A percentile compares a stretch with the other conserved stretches of the same genome.
phyloP scores from a whole-genome alignment of 1,140 invertebrate genomes.

The Tetragnatha versicolor region DNA sequence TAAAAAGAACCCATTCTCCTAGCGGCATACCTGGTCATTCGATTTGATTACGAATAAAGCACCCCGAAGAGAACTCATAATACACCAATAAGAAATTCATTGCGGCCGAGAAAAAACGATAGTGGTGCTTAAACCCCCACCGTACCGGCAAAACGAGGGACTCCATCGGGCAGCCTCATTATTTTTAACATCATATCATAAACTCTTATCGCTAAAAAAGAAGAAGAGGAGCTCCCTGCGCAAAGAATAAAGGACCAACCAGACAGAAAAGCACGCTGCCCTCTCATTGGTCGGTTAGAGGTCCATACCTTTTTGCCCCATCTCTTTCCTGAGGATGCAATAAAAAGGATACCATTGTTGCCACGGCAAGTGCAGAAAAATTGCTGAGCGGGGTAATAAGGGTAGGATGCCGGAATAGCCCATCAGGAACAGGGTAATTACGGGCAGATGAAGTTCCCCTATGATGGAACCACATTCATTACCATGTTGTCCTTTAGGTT shows the following conservation, averaged over 20 bases:
- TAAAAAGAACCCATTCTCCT: neutral
- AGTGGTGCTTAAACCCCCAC: neutral
- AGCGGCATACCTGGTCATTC: neutral
- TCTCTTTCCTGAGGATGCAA: neutral
- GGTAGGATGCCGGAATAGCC: constrained; percentile 22
- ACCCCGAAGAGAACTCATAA: constrained; percentile 9
- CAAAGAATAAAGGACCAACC: neutral
- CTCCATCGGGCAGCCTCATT: neutral
- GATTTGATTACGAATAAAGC: constrained; percentile 15
- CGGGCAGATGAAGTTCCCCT: constrained; percentile 8
- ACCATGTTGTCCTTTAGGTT: neutral
- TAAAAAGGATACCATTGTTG: constrained; percentile 35
- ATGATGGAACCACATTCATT: constrained; percentile 12
- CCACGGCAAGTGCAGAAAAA: constrained; percentile 14
- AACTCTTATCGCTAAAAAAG: constrained; percentile 21
- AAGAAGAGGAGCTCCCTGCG: constrained; percentile 21
- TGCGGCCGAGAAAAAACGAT: neutral
- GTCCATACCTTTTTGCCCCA: neutral
- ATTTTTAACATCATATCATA: constrained; percentile 34
- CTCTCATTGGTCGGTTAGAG: neutral
- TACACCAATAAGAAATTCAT: constrained; percentile 32
- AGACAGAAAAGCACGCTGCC: neutral
- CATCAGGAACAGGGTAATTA: constrained; percentile 44
- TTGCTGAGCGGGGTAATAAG: constrained; percentile 31
- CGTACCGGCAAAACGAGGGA: neutral